Percentiles rank a stretch among this genome's conserved stretches.
Conservation (phyloP, 2,797 vertebrate genomes). For the Aplochiton taeniatus region DNA sequence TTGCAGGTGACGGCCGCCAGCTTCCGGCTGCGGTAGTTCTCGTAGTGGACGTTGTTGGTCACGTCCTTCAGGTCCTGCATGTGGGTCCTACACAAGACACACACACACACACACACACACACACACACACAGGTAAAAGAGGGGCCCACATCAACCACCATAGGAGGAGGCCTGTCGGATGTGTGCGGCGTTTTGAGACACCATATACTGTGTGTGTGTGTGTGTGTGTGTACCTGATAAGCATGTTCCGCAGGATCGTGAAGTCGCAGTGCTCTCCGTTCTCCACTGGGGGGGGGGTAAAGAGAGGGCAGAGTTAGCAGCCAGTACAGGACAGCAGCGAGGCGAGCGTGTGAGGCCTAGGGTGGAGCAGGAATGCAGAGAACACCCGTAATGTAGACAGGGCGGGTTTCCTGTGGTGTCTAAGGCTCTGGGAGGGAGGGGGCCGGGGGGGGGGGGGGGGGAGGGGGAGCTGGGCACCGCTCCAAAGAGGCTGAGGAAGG, state of each 20-base stretch:
- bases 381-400: background rate
- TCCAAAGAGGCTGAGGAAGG: background rate
- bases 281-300: slow-evolving; percentile 79
- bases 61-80: slow-evolving; percentile 98
- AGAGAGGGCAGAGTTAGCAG: background rate
- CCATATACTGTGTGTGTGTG: background rate
- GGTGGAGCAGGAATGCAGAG: background rate
- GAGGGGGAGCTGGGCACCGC: background rate
- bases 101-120: background rate
- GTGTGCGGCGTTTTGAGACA: background rate
- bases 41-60: slow-evolving; percentile 96
- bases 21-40: slow-evolving; percentile 95
- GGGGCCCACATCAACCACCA: no score
- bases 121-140: background rate
- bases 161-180: no score
- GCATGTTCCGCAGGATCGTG: slow-evolving; percentile 96
- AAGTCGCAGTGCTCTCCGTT: slow-evolving; percentile 97
- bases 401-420: background rate
- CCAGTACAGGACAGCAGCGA: background rate
- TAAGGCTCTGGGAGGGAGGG: background rate
- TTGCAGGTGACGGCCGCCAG: slow-evolving; percentile 94
- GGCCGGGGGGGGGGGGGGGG: no score
- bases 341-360: background rate
- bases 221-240: slow-evolving; percentile 83
- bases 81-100: slow-evolving; percentile 90